Evolutionary conservation across 2,797 vertebrate species (phyloP).

Genomic region (Peromyscus attwateri): DNA sequence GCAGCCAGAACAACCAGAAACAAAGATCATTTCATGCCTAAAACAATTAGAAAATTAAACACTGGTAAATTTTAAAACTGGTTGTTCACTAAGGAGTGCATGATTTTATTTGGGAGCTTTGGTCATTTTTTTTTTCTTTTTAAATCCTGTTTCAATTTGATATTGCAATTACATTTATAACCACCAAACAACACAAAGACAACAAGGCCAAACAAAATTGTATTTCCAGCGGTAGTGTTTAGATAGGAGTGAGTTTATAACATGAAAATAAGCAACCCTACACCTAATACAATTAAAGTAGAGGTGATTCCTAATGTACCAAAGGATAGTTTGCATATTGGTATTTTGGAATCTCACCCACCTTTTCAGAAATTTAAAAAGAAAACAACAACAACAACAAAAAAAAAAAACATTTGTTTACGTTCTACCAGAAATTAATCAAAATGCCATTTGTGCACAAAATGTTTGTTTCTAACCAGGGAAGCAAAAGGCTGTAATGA

Average conservation of each 20-base stretch:
- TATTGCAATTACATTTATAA: not conserved
- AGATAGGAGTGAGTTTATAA: not conserved
- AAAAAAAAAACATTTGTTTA: not conserved
- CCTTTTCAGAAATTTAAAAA: not conserved
- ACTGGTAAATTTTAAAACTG: not conserved
- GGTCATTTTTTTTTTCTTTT: not conserved
- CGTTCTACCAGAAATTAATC: not conserved
- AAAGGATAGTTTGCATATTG: not conserved
- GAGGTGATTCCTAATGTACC: not conserved
- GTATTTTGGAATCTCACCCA: not conserved
- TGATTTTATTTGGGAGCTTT: slow-evolving; percentile 21
- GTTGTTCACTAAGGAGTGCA: not conserved
- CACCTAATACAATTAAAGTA: not conserved
- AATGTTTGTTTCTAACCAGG: not conserved
- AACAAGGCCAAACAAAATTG: not conserved
- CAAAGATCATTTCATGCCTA: not conserved
- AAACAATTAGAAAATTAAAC: not conserved
- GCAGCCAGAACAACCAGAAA: not conserved
- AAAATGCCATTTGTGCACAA: not conserved
- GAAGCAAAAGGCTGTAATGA: not conserved
- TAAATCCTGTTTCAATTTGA: not conserved
- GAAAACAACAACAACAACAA: too few relatives aligned
- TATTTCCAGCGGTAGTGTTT: not conserved
- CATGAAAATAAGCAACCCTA: not conserved
- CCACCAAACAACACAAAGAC: not conserved